Percentiles rank a stretch among this genome's conserved stretches.
phyloP scores from a whole-genome alignment of 1,140 invertebrate genomes.

The Thereuonema tuberculata region DNA sequence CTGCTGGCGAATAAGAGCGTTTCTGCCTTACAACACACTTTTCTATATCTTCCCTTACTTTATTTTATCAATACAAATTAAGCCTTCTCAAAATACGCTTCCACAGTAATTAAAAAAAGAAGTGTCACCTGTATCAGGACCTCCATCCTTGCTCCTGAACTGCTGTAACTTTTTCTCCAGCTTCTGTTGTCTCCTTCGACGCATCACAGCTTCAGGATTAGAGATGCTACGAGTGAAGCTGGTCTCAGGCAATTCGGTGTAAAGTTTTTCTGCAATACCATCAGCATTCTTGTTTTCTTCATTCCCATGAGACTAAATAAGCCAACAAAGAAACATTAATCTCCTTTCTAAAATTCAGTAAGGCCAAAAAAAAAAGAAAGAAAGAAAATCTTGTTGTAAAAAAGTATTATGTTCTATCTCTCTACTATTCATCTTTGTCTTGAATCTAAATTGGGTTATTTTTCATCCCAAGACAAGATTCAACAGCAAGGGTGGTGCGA shows the following conservation, averaged over 20 bases:
- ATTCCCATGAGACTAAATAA: slow-evolving; percentile 28
- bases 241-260: slow-evolving; percentile 91
- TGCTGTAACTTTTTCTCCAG: slow-evolving; percentile 92
- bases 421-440: slow-evolving; percentile 5
- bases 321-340: slow-evolving; percentile 13
- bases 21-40: too few species aligned
- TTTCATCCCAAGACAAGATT: too few species aligned
- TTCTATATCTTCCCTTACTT: too few species aligned
- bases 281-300: slow-evolving; percentile 36
- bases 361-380: not conserved
- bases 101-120: too few species aligned
- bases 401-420: too few species aligned
- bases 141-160: slow-evolving; percentile 67
- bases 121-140: slow-evolving; percentile 52
- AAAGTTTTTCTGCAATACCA: slow-evolving; percentile 74
- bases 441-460: too few species aligned
- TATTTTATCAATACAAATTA: too few species aligned
- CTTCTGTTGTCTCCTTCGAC: slow-evolving; percentile 88
- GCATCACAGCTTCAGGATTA: slow-evolving; percentile 98
- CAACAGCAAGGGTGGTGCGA: too few species aligned
- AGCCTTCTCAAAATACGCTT: too few species aligned
- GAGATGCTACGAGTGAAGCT: slow-evolving; percentile 97
- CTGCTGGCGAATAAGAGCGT: too few species aligned
- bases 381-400: not conserved
- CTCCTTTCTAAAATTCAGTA: too few species aligned